Base-by-base conservation (phyloP, 2,888 invertebrate genomes). In the Malthinus seriepunctatus region DNA sequence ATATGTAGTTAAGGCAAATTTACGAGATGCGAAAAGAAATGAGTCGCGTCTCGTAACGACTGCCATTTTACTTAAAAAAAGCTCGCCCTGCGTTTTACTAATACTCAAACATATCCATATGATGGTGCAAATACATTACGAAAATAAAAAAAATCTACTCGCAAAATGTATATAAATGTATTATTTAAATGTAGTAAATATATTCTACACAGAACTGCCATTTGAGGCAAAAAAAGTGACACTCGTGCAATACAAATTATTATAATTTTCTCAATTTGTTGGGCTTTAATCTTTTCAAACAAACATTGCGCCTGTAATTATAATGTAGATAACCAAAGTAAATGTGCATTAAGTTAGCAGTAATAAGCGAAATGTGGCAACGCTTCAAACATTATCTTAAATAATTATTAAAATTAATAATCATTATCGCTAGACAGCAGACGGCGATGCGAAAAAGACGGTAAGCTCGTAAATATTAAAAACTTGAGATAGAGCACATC, bases 91-190 rank as follows among this genome's bases (percentile, higher is more conserved):
- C 67, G 63, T 66, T 67, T 46, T 44, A 49, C 11, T 69, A 72
- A 67, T 71, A 76, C 76, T 75, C 71, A 75, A 75, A 78, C 77
- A 78, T 78, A 78, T 78, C 77, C 76, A 73, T 69, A 73, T 64
- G 68, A 78, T 76, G 77, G 77, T 77, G 77, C 78, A 76, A 76
- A 71, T 67, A 68, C 67, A 63, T 64, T 67, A 70, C 56, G 62
- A 71, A 67, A 70, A 71, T 66, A 66, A 69, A 67, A 69, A 23
- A 69, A 70, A 68, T 67, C 71, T 70, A 72, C 72, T 71, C 69
- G 72, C 71, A 67, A 64, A 63, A 62, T 65, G 55, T 64, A 66
- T 50, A 65, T 65, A 67, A 60, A 50, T 60, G 61, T 63, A 62
- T 54, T 44, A 47, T 48, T 62, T 63, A 66, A 69, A 64, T 67